Evolutionary conservation across 2,797 vertebrate genomes (phyloP), one percentile per base, ranked within the genome.

Genomic region (Setipinna tenuifilis): DNA sequence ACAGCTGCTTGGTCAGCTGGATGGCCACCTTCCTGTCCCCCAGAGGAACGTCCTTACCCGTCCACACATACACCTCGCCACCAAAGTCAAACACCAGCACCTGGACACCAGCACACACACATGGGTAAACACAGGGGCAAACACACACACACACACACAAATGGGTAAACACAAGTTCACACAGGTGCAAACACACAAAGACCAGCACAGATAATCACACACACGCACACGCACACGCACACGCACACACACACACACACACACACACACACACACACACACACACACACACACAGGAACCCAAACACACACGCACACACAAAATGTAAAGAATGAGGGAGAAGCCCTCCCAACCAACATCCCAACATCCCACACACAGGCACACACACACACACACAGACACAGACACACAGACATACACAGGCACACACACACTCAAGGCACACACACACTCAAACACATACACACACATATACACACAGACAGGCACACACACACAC

Each of bases 71-170:
- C 86, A 97, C 93, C 87, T 97, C 96, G 0, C 94, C 82, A 83
- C 96, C 96, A 90, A 96, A 97, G 89, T 97, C 96, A 91, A 96
- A 96, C 89, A 97, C 95, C 81, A 97, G 90, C 4, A 95, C 96
- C 96, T 97, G 90, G 0, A 62, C 75, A 78, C 25, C 25, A 10
- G 16, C 31, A 41, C 46, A 50, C 28, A 65, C 44, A 57, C 14
- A n/a, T 41, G 35, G 35, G n/a, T n/a, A 65, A 16, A 9, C 2
- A 81, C 78, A 85, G 35, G 35, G 5, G 44, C 31, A 25, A 2
- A 46, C 16, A 62, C 25, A 82, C 1, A 81, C 28, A 59, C 7
- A 61, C 10, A 48, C 41, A 62, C 2, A 62, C 3, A 41, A 0
- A n/a, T n/a, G n/a, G n/a, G n/a, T n/a, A 65, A 17, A 9, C 6